Base-by-base conservation (phyloP, 2,888 invertebrate genomes). In the Melinopterus prodromus region DNA sequence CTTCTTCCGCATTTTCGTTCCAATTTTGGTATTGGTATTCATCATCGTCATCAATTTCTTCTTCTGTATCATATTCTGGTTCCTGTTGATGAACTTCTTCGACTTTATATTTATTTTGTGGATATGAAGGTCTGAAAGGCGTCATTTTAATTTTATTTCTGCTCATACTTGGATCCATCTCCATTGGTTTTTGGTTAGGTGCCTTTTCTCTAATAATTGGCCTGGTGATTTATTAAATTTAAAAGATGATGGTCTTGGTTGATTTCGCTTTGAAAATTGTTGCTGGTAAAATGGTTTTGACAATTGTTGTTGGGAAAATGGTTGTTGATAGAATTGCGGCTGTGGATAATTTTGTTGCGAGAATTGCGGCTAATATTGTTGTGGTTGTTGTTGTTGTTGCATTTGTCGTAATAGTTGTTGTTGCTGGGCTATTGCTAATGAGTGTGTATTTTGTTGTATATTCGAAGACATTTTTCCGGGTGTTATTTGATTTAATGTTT, bases 11-110 rank as follows among this genome's bases (percentile, higher is more conserved):
- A 77, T 38, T 38, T n/a, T n/a, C n/a, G n/a, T n/a, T n/a, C 6
- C 16, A 53, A 14, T 16, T 14, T 77, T 77, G 14, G 5, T 3
- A 7, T 16, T 16, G 26, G 2, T 16, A 9, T 69, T 16, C 69
- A 16, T 77, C 14, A 6, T 77, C 15, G 53, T 74, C 26, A 6
- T 35, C n/a, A 6, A n/a, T 14, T 74, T 76, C 53, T n/a, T 76
- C 37, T 76, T 76, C 53, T 6, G 69, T 6, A 6, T 76, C n/a
- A 12, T 76, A 6, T n/a, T 6, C 69, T 9, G 53, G 16, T 69
- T 77, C 16, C 69, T 77, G 77, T 16, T 77, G 69, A n/a, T 77
- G 77, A 3, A 77, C 14, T 77, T 77, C 77, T 14, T 69, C 77
- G 3, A 77, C 69, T 77, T 16, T 69, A n/a, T n/a, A n/a, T 16